Evolutionary conservation across 2,888 invertebrate genomes (phyloP).

Genomic region (Tricholauxania praeusta): DNA sequence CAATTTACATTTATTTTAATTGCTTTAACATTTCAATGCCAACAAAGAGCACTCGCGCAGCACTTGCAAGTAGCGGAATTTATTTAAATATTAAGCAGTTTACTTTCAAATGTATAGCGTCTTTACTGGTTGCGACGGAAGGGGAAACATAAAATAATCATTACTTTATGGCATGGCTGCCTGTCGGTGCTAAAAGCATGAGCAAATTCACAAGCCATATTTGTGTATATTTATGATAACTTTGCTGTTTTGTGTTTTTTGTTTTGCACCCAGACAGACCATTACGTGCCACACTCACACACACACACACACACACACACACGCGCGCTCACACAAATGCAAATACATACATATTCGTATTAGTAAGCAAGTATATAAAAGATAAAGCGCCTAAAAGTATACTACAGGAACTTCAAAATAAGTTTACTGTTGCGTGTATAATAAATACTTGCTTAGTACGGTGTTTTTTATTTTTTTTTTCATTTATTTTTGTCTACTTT

Average conservation of each 20-base stretch:
- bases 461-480: background rate
- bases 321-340: background rate
- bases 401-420: slow-evolving; percentile 1
- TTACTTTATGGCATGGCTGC: background rate
- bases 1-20: background rate
- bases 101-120: background rate
- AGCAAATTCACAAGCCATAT: background rate
- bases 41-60: background rate
- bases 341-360: background rate
- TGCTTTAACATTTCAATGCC: background rate
- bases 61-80: background rate
- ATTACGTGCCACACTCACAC: background rate
- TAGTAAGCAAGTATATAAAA: background rate
- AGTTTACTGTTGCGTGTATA: background rate
- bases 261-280: too few species aligned
- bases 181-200: background rate
- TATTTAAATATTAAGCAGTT: background rate
- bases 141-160: too few species aligned
- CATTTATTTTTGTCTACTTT: too few species aligned
- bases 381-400: slow-evolving; percentile 17
- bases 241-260: too few species aligned
- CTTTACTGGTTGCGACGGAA: background rate
- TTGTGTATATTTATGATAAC: background rate
- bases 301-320: background rate
- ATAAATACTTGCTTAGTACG: background rate